Evolutionary conservation across 2,888 invertebrate species (phyloP), one percentile per base, ranked within the genome.

Genomic region (Habroteleia sp.): DNA sequence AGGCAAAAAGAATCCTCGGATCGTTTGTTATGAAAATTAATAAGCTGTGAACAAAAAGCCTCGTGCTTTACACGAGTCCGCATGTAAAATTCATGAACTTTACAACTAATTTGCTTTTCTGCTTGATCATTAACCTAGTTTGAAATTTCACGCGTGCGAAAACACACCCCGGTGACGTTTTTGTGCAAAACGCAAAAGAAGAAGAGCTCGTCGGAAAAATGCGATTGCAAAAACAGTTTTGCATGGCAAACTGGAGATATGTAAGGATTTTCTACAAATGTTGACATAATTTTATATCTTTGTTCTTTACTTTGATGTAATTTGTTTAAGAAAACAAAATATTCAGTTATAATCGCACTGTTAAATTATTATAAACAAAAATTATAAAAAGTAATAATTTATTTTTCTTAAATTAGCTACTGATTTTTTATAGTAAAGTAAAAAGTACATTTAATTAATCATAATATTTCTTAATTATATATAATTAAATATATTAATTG

Each of bases 81-180:
- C 42, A 58, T 56, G 56, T 35, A 44, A 58, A 58, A 58, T 58
- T 60, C 60, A 60, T 60, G 46, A 60, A 60, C 60, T 60, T 60
- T 46, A 27, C 37, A 46, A 60, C 46, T 60, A 60, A 60, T 60
- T 60, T 60, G 46, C 46, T 60, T 60, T 46, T 37, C 37, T 37
- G 27, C 11, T 23, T 37, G 46, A 60, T 60, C 44, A 37, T 60
- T 60, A 60, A 60, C 60, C 44, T 13, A 60, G 60, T 60, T 56
- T 56, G 23, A 41, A 41, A 41, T 41, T 54, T 54, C 25, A 20
- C 54, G 29, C 39, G 54, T 16, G 52, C 35, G 50, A 50, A 52
- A 37, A 48, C 46, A 29, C 50, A 35, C 37, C 25, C 7, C 25
- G 25, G 4, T 6, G 25, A 14, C 1, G 14, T 52, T 52, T 48